Conservation (phyloP, 2,888 invertebrate genomes). For the Philereme vetulata region DNA sequence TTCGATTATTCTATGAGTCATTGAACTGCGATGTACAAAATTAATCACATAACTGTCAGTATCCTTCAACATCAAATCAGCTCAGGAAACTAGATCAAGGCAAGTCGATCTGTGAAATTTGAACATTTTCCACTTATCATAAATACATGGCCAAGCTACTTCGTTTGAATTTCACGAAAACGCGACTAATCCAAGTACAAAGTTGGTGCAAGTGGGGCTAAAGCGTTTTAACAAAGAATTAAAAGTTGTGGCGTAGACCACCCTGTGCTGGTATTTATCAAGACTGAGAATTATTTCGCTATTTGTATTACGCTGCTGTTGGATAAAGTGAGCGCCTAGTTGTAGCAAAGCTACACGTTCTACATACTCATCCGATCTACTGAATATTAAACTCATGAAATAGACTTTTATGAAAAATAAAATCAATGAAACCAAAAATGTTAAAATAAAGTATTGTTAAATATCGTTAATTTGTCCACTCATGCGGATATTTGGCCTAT, state of each 20-base stretch:
- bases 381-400: background rate
- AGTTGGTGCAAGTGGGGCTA: constrained; percentile 8
- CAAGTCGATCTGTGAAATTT: background rate
- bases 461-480: constrained; percentile 71
- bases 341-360: background rate
- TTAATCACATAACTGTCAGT: no score
- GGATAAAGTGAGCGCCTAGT: background rate
- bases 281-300: constrained; percentile 6
- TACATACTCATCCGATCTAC: background rate
- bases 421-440: background rate
- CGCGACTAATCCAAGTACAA: background rate
- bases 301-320: constrained; percentile 2
- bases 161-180: background rate
- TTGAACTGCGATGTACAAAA: no score
- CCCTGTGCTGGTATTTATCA: constrained; percentile 16
- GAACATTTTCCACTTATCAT: no score
- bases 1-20: no score
- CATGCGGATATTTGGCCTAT: constrained; percentile 65
- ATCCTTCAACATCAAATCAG: no score
- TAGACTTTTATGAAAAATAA: no score
- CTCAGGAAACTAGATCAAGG: no score
- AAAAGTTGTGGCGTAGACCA: constrained; percentile 13
- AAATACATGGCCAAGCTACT: no score
- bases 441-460: constrained; percentile 5
- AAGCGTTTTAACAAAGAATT: constrained; percentile 8